A percentile compares a stretch with the other conserved stretches of the same genome.
These are phyloP conservation scores for Agrochola circellaris DNA, from an alignment of 2,888 invertebrate genomes.

Conservation along the genomic window DNA sequence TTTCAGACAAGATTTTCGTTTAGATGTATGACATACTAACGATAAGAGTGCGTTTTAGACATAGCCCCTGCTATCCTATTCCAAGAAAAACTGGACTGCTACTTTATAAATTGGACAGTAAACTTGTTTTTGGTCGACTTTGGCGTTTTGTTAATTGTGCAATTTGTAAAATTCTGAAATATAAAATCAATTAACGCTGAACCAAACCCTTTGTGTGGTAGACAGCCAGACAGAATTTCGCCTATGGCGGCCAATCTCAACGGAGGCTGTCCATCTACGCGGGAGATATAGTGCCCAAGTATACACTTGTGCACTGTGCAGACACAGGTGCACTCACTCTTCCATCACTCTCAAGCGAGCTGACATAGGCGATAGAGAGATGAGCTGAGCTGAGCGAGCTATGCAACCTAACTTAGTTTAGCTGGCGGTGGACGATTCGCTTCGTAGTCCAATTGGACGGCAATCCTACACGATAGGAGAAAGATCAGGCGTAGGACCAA, in stretches of 20 bases:
- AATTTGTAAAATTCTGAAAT: neutral
- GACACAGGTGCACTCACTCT: neutral
- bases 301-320: no score
- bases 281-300: no score
- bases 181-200: neutral
- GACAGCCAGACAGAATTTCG: no score
- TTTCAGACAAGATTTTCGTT: neutral
- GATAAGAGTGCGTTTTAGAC: neutral
- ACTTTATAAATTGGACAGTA: neutral
- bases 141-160: neutral
- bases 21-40: neutral
- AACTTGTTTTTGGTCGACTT: neutral
- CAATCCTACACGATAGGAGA: neutral
- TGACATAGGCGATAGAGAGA: no score
- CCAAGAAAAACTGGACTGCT: neutral
- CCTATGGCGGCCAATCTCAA: neutral
- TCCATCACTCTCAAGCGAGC: neutral
- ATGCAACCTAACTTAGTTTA: no score
- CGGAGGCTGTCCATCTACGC: neutral
- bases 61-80: neutral
- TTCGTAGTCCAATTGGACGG: neutral
- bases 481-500: neutral
- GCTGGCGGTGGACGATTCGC: no score
- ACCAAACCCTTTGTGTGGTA: neutral
- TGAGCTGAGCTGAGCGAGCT: no score